Percentiles rank a stretch among this genome's conserved stretches.
These are phyloP conservation scores for Semnopithecus entellus DNA, from an alignment of 2,113 vertebrate species.

Conservation along the genomic window DNA sequence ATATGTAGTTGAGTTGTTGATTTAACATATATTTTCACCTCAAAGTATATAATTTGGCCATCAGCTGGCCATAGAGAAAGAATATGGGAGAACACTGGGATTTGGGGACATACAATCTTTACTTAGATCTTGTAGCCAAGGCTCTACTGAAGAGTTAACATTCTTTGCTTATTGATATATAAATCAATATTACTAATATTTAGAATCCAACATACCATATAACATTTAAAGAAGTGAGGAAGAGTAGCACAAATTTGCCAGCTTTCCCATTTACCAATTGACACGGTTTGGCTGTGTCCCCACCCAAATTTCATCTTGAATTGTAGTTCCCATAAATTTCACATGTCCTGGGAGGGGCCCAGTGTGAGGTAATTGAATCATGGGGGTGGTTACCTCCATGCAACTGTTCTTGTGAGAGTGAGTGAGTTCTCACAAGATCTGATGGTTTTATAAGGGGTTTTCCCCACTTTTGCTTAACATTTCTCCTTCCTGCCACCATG, in stretches of 20 bases:
- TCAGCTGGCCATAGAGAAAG: background rate
- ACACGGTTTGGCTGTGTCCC: no score
- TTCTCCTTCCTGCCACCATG: no score
- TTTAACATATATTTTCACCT: background rate
- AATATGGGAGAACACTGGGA: background rate
- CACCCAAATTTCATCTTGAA: no score
- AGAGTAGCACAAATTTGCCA: background rate
- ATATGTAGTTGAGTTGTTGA: background rate
- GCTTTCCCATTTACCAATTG: background rate
- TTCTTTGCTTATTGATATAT: background rate
- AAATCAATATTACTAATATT: background rate
- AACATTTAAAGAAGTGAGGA: background rate
- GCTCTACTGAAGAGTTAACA: background rate
- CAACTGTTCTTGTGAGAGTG: no score
- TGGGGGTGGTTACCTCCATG: no score
- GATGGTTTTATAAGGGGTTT: no score
- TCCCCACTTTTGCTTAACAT: no score
- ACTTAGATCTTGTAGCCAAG: background rate
- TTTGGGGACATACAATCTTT: background rate
- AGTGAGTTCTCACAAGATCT: no score
- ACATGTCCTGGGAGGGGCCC: no score
- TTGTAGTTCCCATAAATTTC: no score
- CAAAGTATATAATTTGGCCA: background rate
- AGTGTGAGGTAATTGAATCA: no score
- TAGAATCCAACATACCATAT: background rate